phyloP scores from a whole-genome alignment of 1,140 invertebrate genomes.

The Chymomyza costata region DNA sequence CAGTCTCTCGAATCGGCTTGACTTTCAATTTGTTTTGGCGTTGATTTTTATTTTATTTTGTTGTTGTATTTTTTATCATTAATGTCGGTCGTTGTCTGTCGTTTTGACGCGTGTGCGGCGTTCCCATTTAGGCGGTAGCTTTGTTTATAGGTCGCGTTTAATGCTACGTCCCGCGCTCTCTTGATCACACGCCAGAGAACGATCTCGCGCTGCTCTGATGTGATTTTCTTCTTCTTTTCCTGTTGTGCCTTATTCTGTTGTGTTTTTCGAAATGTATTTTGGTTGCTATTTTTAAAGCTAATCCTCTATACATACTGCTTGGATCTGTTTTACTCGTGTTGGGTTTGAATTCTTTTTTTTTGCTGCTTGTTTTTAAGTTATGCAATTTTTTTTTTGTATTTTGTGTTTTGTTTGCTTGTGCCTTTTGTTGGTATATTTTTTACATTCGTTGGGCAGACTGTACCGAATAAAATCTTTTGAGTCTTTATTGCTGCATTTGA shows the following conservation, averaged over 20 bases:
- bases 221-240: constrained; percentile 1
- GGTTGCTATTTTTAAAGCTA: constrained; percentile 40
- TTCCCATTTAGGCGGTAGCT: too few relatives aligned
- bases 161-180: constrained; percentile 25
- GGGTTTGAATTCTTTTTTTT: constrained; percentile 14
- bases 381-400: constrained; percentile 38
- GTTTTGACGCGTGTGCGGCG: too few relatives aligned
- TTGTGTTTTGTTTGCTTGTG: background rate
- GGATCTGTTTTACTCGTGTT: constrained; percentile 18
- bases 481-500: too few relatives aligned
- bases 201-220: constrained; percentile 1
- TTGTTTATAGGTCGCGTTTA: constrained; percentile 68
- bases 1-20: too few relatives aligned
- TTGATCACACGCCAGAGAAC: constrained; percentile 6
- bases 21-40: too few relatives aligned
- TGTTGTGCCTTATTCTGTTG: constrained; percentile 25
- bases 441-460: too few relatives aligned
- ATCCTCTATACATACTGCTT: constrained; percentile 48
- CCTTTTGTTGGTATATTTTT: too few relatives aligned
- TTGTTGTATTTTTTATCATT: constrained; percentile 19
- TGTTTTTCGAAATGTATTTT: background rate
- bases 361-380: constrained; percentile 28
- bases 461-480: too few relatives aligned
- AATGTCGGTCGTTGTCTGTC: too few relatives aligned
- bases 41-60: constrained; percentile 51